A percentile compares a stretch with the other conserved stretches of the same genome.
These are phyloP conservation scores for Cryptomyrus ogoouensis DNA, from an alignment of 2,113 vertebrate genomes.

Conservation along the genomic window DNA sequence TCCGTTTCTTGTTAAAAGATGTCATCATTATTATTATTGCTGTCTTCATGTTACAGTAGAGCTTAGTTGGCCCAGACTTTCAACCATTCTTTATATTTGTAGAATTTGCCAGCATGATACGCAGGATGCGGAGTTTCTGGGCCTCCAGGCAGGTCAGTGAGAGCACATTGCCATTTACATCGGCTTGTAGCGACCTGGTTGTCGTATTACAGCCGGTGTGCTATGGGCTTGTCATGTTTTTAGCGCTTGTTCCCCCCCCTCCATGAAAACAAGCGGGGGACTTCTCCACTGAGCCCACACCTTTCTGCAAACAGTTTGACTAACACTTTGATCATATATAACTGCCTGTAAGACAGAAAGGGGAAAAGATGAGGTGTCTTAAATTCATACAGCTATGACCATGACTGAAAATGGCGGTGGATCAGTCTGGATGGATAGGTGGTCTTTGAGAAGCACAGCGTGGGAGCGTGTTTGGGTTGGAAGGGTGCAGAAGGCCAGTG, in stretches of 20 bases:
- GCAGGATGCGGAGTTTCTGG: background rate
- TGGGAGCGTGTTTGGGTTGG: constrained; percentile 30
- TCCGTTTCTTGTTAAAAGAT: background rate
- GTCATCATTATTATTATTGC: background rate
- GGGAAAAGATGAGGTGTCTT: background rate
- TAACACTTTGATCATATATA: no score
- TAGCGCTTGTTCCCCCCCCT: background rate
- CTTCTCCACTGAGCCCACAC: background rate
- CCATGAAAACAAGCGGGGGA: background rate
- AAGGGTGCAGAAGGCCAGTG: background rate
- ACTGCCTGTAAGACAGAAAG: background rate
- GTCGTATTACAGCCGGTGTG: background rate
- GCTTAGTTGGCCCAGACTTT: background rate
- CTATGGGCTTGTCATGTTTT: background rate
- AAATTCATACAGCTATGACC: background rate
- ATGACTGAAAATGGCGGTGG: background rate
- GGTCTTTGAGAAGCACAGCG: constrained; percentile 19
- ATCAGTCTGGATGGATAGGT: background rate
- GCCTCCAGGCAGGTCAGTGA: background rate
- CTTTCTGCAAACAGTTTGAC: background rate
- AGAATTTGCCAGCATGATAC: background rate
- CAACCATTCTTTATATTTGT: background rate
- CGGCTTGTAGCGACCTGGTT: background rate
- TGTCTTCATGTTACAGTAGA: constrained; percentile 1
- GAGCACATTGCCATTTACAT: no score